Percentiles rank a stretch among this genome's conserved stretches.
These are phyloP conservation scores for Acanthisitta chloris DNA, from an alignment of 2,113 vertebrate species.

Conservation along the genomic window DNA sequence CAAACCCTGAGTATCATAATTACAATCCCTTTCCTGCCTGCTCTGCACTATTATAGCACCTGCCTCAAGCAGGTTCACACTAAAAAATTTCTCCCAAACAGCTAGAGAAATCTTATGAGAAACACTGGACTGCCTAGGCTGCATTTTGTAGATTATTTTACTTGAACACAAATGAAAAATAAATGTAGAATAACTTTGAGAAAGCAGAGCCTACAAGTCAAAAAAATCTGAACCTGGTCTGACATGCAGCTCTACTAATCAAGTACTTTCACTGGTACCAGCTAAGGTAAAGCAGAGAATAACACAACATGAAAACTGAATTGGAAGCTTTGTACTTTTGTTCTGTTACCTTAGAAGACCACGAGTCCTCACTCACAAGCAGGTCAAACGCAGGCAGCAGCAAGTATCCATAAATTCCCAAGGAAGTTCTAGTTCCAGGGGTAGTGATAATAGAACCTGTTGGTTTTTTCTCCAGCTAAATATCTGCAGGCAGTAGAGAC, in stretches of 20 bases:
- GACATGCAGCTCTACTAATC: accelerated
- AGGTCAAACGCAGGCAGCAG: background rate
- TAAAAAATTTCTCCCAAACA: background rate
- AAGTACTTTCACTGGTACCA: background rate
- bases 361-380: accelerated
- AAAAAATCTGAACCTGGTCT: background rate
- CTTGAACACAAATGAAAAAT: background rate
- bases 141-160: background rate
- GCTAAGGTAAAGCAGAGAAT: background rate
- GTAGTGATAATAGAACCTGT: accelerated
- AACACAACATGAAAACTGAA: accelerated
- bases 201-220: accelerated
- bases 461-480: background rate
- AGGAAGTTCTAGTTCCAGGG: background rate
- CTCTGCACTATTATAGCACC: background rate
- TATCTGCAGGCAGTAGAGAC: accelerated
- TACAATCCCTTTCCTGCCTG: background rate
- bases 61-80: background rate
- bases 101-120: background rate
- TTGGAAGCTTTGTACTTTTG: accelerated
- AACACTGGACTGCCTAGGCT: background rate
- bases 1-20: background rate
- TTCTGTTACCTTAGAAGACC: background rate
- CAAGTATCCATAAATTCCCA: background rate
- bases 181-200: accelerated